Base-by-base conservation (phyloP, 2,113 vertebrate genomes). In the Tetrao urogallus region DNA sequence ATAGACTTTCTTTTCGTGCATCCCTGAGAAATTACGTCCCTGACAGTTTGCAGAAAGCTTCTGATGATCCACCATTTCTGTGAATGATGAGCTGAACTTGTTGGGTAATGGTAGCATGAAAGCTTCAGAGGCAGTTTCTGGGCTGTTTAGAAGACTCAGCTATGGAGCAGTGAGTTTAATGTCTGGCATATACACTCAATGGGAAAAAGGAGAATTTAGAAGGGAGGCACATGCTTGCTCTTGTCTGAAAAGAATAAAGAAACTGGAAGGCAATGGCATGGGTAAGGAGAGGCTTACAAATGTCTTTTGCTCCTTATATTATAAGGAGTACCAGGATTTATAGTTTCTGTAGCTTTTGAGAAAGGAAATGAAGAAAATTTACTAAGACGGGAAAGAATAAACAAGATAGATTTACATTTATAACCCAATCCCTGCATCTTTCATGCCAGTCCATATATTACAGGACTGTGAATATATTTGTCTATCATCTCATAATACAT, bases 171-270 rank as follows among this genome's bases (percentile, higher is more conserved):
- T 34, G 52, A 71, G 8, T 24, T 43, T 47, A 11, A 14, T 40
- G 15, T 32, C 72, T 36, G 47, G 32, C 38, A 78, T n/a, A 45
- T 32, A 69, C 38, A n/a, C 30, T 79, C 27, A 40, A 19, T 14
- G 22, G 7, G 7, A 2, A 32, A 79, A 87, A 79, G 3, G 8
- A 75, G 11, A 32, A 4, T 76, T 82, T 90, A 34, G 16, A 77
- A 54, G 3, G 12, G 15, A 74, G 16, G 6, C 4, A 34, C 0
- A 0, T 21, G 12, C 6, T 12, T 69, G 10, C 8, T 73, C 60
- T 22, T 78, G 20, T 45, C 28, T 65, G 8, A n/a, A 67, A 34
- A 70, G 13, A 81, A 18, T 43, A 64, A 82, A 63, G 64, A 14
- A 81, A 4, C 24, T 86, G 27, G 45, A 70, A 82, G 19, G 4